Base-by-base conservation (phyloP, 1,140 invertebrate genomes). In the Sweltsa coloradensis region DNA sequence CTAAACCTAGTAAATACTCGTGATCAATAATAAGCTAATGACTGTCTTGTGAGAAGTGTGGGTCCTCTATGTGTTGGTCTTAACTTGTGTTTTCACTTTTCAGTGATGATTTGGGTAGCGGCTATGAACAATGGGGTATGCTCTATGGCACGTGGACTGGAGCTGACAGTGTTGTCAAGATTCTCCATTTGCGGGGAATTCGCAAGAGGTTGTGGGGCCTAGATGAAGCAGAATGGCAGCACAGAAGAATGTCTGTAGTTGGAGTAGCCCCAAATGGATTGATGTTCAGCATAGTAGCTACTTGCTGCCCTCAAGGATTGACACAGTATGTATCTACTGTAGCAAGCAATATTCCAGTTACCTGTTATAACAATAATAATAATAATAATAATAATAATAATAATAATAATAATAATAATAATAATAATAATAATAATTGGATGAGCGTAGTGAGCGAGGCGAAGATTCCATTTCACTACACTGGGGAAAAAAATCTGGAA, bases 71-170 rank as follows among this genome's bases (percentile, higher is more conserved):
- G n/a, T n/a, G n/a, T n/a, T n/a, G n/a, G n/a, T n/a, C n/a, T n/a
- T n/a, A n/a, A n/a, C n/a, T n/a, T n/a, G n/a, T n/a, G n/a, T n/a
- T n/a, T n/a, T n/a, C n/a, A n/a, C n/a, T n/a, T 16, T 59, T 55
- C 44, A 65, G 60, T 23, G 49, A 55, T 19, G 25, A 59, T 4
- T 41, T 59, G 3, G 49, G 55, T 4, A 50, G 51, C n/a, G 63
- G 63, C 31, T 73, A 71, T 54, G 69, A 72, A 51, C 70, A 73
- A 51, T 73, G 65, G 60, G 73, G 73, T 36, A 65, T 66, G 41
- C 47, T 72, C 11, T 50, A 62, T 24, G 73, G 72, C 2, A 57
- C 49, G 3, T 25, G 67, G 4, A 52, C 58, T 4, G 57, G 58
- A 18, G 62, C 65, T 31, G 61, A 62, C 29, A 52, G 52, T 46